Conservation (phyloP, 2,797 vertebrate genomes). For the Coccyzus lansbergi region DNA sequence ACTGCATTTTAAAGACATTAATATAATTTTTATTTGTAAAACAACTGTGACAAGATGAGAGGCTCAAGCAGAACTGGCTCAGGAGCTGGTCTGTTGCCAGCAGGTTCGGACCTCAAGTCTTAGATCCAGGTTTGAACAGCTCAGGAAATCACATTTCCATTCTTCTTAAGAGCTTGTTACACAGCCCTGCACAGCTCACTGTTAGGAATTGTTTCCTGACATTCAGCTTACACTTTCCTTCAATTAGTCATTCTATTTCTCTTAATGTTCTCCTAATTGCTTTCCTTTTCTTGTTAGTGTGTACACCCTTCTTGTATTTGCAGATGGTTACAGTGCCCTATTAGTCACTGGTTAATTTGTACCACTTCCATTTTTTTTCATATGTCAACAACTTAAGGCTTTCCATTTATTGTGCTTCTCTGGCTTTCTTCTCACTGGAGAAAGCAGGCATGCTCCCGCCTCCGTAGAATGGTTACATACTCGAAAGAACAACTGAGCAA, state of each 20-base stretch:
- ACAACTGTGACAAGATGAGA: background rate
- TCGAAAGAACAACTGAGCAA: background rate
- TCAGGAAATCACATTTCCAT: conserved; percentile 6
- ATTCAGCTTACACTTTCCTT: conserved; percentile 42
- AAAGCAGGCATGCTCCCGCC: background rate
- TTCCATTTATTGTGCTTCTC: background rate
- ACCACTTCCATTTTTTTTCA: background rate
- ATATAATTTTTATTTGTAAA: background rate
- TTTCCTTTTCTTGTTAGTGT: conserved; percentile 1
- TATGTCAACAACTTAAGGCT: conserved; percentile 3
- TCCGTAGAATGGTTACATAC: background rate
- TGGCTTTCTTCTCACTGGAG: background rate
- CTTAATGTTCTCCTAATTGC: conserved; percentile 20
- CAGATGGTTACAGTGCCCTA: background rate
- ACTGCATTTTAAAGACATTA: background rate
- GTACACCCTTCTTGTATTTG: background rate
- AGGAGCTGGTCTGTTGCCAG: background rate
- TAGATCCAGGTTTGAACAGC: background rate
- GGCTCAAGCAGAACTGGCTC: background rate
- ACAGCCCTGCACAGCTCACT: background rate
- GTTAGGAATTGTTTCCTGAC: conserved; percentile 46
- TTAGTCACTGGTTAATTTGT: conserved; percentile 26
- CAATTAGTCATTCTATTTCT: conserved; percentile 41
- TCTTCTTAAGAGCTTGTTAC: background rate
- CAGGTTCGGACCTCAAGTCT: background rate